Base-by-base conservation (phyloP, 2,797 vertebrate genomes). In the Cheirogaleus major region DNA sequence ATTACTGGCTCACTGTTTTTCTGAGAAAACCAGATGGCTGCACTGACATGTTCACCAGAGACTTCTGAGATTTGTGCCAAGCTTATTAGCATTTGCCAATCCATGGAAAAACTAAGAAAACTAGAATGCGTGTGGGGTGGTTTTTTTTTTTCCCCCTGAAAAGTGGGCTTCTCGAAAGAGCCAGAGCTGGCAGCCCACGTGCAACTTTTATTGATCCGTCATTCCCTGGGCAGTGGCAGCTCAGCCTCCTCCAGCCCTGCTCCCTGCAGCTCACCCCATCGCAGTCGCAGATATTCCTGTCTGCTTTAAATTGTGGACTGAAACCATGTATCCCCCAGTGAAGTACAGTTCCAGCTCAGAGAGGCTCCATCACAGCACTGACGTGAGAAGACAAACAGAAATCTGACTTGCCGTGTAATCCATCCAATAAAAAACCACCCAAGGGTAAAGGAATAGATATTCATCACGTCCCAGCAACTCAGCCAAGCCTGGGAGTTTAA, bases 361-460 rank as follows among this genome's bases (percentile, higher is more conserved):
- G 96, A 98, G 98, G 72, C 95, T 98, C 95, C 90, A 57, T 97
- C 96, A 92, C 81, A 38, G 93, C 65, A 50, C 96, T 96, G 96
- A 94, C 45, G 82, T 75, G 75, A 94, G 95, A 98, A 98, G 98
- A 95, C 5, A 96, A 98, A 95, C 90, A 97, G 97, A 98, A 17
- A 69, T 93, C 89, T 81, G 85, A 96, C 96, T 98, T 76, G 50
- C 32, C 12, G 3, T 41, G 25, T 97, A 95, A 97, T 97, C 96
- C 95, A 97, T 98, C 96, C 92, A 12, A 45, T 92, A 89, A 70
- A 80, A 96, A 97, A 82, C 88, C 94, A 96, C 82, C 95, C 95
- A 96, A 96, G 93, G 70, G 91, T 94, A 96, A 97, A 96, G 76
- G 79, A 78, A 52, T 93, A 88, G 89, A 88, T 91, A 89, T 91